These are phyloP conservation scores for Aegotheles bennettii DNA, from an alignment of 2,113 vertebrate genomes.

Conservation along the genomic window DNA sequence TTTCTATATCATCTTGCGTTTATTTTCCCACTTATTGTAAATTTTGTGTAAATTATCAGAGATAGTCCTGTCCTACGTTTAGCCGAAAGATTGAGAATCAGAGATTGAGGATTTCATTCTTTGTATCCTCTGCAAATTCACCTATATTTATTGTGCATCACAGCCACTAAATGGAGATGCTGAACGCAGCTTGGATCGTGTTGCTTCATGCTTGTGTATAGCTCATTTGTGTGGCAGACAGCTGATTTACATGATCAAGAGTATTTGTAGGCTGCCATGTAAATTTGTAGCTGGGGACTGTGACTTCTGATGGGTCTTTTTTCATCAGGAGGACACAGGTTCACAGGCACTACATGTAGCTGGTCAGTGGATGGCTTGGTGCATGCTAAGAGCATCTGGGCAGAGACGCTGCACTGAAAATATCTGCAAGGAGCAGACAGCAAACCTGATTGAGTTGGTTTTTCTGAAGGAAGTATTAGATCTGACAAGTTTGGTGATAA, in stretches of 20 bases:
- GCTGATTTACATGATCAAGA: neutral
- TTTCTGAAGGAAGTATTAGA: neutral
- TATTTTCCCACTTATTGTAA: neutral
- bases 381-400: neutral
- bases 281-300: neutral
- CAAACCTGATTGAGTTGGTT: neutral
- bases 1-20: neutral
- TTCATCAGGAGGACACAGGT: neutral
- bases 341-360: rapidly evolving
- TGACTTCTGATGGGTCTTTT: neutral
- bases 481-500: neutral
- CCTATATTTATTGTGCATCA: neutral
- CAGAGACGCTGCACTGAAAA: neutral
- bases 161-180: neutral
- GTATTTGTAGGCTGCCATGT: neutral
- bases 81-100: neutral
- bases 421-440: neutral
- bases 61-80: rapidly evolving
- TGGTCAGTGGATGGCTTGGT: neutral
- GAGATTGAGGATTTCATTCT: neutral
- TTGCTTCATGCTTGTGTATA: neutral
- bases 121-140: neutral
- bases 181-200: neutral
- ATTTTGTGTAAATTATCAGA: neutral
- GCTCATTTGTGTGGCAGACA: neutral